Evolutionary conservation across 30 jellyfish, hydroid and myxozoan genomes (phyloP), one percentile per base, ranked within the genome.

Genomic region (Chrysaora quinquecirrha): DNA sequence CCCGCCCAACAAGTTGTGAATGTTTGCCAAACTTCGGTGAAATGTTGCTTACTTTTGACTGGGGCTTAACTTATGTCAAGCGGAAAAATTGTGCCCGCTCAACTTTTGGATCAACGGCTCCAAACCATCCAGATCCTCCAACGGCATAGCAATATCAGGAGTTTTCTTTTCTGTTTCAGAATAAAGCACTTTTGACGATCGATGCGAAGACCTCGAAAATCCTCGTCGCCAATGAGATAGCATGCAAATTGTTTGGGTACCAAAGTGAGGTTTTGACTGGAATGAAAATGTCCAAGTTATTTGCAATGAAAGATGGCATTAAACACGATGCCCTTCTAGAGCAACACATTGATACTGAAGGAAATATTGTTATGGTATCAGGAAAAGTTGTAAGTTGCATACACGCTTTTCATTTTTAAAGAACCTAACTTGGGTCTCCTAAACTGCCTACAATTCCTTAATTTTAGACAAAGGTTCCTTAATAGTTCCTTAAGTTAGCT

Each of bases 361-460:
- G 97, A 52, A 81, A 89, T 30, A 70, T 81, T 71, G 95, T 89
- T 52, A 69, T 89, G 87, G 94, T 67, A 0, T 89, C 97, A 48
- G 97, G 97, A 28, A 81, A 82, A 73, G 87, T 89, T 63, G 97
- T 89, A 68, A 43, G 97, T 86, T 6, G n/a, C n/a, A n/a, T n/a
- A 18, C 30, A 9, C 16, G 14, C 73, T 12, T 10, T 61, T 11
- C 62, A 48, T 48, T 48, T n/a, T 48, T n/a, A n/a, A n/a, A n/a
- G n/a, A n/a, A n/a, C n/a, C n/a, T n/a, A n/a, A n/a, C n/a, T n/a
- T n/a, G n/a, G n/a, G n/a, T n/a, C n/a, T n/a, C n/a, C n/a, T n/a
- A n/a, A n/a, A n/a, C n/a, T n/a, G n/a, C n/a, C n/a, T n/a, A n/a
- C n/a, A n/a, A n/a, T n/a, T n/a, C n/a, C n/a, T n/a, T n/a, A n/a